Evolutionary conservation across 2,888 invertebrate species (phyloP).

Genomic region (Papilio demoleus): DNA sequence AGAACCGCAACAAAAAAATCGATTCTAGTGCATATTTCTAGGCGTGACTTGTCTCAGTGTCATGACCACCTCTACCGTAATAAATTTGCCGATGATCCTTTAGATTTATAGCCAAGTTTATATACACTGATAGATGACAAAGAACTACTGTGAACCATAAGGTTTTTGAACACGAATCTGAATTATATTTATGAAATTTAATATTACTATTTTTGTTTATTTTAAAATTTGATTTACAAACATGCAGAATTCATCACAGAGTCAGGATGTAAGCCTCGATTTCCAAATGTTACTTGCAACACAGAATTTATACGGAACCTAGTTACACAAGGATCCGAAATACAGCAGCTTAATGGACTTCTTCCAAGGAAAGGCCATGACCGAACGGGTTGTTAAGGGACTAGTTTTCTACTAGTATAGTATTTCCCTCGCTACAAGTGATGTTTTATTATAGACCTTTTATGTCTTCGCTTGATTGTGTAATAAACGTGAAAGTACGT

Average conservation of each 20-base stretch:
- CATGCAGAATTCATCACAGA: background rate
- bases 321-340: background rate
- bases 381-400: background rate
- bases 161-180: background rate
- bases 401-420: background rate
- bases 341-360: background rate
- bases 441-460: constrained; percentile 21
- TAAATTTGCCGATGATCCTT: constrained; percentile 2
- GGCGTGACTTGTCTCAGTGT: constrained; percentile 23
- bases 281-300: background rate
- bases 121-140: background rate
- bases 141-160: background rate
- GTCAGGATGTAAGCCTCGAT: background rate
- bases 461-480: constrained; percentile 21
- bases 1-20: constrained; percentile 34
- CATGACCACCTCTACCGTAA: constrained; percentile 11
- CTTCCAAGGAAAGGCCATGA: background rate
- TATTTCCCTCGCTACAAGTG: background rate
- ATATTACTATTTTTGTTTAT: too few relatives aligned
- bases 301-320: background rate
- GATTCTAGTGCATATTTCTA: constrained; percentile 30
- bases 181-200: too few relatives aligned
- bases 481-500: constrained; percentile 14
- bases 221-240: too few relatives aligned
- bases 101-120: background rate